A percentile compares a stretch with the other conserved stretches of the same genome.
Conservation (phyloP, 2,797 vertebrate genomes). For the Setipinna tenuifilis region DNA sequence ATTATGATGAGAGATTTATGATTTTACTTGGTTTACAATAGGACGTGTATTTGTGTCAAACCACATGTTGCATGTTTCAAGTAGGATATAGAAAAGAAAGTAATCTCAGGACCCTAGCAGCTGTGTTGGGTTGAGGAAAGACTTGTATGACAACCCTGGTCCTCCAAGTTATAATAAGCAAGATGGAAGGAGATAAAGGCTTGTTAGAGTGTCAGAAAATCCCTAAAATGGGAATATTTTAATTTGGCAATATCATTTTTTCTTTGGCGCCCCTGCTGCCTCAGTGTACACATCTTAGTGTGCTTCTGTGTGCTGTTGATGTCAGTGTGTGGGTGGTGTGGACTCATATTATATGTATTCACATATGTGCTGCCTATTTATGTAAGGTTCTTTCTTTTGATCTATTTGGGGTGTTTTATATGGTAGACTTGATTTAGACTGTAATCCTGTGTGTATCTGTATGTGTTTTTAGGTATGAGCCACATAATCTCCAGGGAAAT, state of each 20-base stretch:
- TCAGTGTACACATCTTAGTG: background rate
- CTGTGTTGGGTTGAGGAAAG: background rate
- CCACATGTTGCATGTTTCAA: no score
- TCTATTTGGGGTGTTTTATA: background rate
- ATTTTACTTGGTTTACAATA: no score
- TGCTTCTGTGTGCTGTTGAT: background rate
- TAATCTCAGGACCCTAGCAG: background rate
- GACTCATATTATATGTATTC: background rate
- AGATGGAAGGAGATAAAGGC: background rate
- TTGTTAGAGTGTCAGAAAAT: background rate
- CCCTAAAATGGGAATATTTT: background rate
- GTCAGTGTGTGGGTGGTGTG: slow-evolving; percentile 4
- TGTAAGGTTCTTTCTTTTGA: background rate
- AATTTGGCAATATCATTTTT: background rate
- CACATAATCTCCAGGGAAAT: no score
- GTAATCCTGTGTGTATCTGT: background rate
- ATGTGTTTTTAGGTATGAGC: background rate
- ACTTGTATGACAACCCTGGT: background rate
- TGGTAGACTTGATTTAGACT: background rate
- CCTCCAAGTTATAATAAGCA: background rate
- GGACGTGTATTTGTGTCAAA: no score
- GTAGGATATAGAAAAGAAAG: no score
- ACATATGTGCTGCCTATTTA: background rate
- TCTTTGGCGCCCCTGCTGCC: no score
- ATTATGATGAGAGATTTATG: no score